A percentile compares a stretch with the other conserved stretches of the same genome.
phyloP scores from a whole-genome alignment of 30 jellyfish, hydroid and myxozoan genomes.

The Aurelia sp. region DNA sequence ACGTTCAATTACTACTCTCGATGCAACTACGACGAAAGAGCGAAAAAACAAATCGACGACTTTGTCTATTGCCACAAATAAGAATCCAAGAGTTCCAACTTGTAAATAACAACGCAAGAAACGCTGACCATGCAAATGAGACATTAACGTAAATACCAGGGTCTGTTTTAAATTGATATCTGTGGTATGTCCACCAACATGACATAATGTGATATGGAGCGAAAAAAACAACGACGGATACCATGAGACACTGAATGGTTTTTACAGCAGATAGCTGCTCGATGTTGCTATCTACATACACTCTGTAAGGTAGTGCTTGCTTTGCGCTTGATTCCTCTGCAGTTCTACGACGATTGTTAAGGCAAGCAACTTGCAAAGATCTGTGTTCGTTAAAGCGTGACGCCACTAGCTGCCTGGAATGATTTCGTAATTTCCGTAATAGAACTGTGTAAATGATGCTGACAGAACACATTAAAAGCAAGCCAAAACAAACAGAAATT shows the following conservation, averaged over 20 bases:
- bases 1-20: not conserved
- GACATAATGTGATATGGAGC: constrained; percentile 49
- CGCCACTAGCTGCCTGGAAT: too few relatives aligned
- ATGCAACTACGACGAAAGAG: not conserved
- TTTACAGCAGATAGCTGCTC: constrained; percentile 47
- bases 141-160: not conserved
- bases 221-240: constrained; percentile 23
- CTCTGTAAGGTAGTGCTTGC: not conserved
- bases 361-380: too few relatives aligned
- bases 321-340: not conserved
- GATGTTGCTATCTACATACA: constrained; percentile 1
- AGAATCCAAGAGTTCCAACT: constrained; percentile 20
- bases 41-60: not conserved
- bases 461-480: not conserved
- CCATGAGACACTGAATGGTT: constrained; percentile 43
- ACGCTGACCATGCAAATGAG: not conserved
- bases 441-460: not conserved
- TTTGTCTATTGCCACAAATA: constrained; percentile 30
- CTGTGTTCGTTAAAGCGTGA: too few relatives aligned
- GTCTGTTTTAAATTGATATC: not conserved
- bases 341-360: not conserved
- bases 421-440: too few relatives aligned
- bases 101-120: constrained; percentile 27
- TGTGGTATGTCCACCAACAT: constrained; percentile 23
- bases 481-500: not conserved